Evolutionary conservation across 2,113 vertebrate genomes (phyloP).

Genomic region (Salvelinus fontinalis): DNA sequence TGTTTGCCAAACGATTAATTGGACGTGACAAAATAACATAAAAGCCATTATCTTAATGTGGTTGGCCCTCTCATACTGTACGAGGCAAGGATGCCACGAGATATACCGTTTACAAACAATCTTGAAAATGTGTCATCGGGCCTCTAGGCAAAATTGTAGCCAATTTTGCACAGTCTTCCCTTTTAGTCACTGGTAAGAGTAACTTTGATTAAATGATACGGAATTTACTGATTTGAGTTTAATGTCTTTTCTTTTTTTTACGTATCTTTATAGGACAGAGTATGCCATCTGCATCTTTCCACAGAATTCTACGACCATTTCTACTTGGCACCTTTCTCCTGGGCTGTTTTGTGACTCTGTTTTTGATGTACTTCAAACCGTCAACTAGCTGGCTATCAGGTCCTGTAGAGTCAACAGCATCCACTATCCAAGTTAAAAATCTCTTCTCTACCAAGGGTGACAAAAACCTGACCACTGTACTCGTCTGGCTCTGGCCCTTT

Average conservation of each 20-base stretch:
- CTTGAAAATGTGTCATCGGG: too few relatives aligned
- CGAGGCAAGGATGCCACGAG: too few relatives aligned
- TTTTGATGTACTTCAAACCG: slow-evolving; percentile 95
- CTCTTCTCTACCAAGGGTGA: slow-evolving; percentile 86
- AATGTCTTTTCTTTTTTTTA: slow-evolving; percentile 48
- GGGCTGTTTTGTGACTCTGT: slow-evolving; percentile 92
- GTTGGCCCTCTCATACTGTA: too few relatives aligned
- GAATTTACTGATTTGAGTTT: neutral
- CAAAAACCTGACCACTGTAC: slow-evolving; percentile 87
- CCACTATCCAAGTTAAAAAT: slow-evolving; percentile 86
- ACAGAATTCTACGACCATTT: slow-evolving; percentile 94
- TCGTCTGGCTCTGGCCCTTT: slow-evolving; percentile 97
- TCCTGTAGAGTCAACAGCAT: slow-evolving; percentile 87
- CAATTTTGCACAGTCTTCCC: neutral
- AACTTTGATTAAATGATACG: neutral
- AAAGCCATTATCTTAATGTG: too few relatives aligned
- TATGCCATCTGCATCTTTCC: slow-evolving; percentile 90
- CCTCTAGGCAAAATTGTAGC: too few relatives aligned
- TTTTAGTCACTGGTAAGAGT: neutral
- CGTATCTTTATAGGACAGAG: slow-evolving; percentile 81
- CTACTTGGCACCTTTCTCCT: slow-evolving; percentile 86
- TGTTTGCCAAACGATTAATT: too few relatives aligned
- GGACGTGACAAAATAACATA: too few relatives aligned
- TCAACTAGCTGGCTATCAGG: slow-evolving; percentile 90
- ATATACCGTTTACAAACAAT: too few relatives aligned